A percentile compares a stretch with the other conserved stretches of the same genome.
phyloP scores from a whole-genome alignment of 1,140 invertebrate species.

The Trachymyrmex cornetzi region DNA sequence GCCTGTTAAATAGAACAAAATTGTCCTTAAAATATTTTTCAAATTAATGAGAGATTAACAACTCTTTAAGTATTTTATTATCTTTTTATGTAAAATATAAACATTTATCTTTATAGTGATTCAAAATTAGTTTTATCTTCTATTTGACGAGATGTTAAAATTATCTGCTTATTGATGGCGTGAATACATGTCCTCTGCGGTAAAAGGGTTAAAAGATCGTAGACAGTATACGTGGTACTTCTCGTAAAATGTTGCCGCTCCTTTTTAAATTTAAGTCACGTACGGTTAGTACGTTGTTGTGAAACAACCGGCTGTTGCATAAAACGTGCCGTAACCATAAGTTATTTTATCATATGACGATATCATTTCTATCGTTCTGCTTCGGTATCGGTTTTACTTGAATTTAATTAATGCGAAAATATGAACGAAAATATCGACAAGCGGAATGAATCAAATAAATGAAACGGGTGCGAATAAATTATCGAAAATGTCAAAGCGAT shows the following conservation, averaged over 20 bases:
- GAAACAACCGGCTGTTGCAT: slow-evolving; percentile 61
- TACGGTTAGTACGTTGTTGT: slow-evolving; percentile 45
- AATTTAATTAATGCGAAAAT: slow-evolving; percentile 51
- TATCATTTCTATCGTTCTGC: slow-evolving; percentile 37
- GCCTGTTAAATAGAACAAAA: neutral
- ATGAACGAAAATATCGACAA: neutral
- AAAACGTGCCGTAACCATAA: slow-evolving; percentile 30
- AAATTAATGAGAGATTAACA: neutral
- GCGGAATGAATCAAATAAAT: slow-evolving; percentile 9
- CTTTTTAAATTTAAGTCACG: slow-evolving; percentile 60
- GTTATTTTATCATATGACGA: slow-evolving; percentile 43
- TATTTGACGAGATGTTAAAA: neutral
- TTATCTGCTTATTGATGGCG: neutral
- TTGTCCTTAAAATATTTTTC: neutral
- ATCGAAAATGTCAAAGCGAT: slow-evolving; percentile 12
- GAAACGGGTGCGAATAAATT: slow-evolving; percentile 15
- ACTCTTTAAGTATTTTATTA: slow-evolving; percentile 3
- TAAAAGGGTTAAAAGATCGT: slow-evolving; percentile 29
- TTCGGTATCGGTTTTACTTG: neutral
- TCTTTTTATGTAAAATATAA: neutral
- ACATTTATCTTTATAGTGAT: neutral
- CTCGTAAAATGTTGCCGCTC: slow-evolving; percentile 54
- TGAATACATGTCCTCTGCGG: neutral
- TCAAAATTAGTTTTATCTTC: neutral
- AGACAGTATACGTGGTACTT: neutral